Evolutionary conservation across 2,888 invertebrate genomes (phyloP), one percentile per base, ranked within the genome.

Genomic region (Mesoligia furuncula): DNA sequence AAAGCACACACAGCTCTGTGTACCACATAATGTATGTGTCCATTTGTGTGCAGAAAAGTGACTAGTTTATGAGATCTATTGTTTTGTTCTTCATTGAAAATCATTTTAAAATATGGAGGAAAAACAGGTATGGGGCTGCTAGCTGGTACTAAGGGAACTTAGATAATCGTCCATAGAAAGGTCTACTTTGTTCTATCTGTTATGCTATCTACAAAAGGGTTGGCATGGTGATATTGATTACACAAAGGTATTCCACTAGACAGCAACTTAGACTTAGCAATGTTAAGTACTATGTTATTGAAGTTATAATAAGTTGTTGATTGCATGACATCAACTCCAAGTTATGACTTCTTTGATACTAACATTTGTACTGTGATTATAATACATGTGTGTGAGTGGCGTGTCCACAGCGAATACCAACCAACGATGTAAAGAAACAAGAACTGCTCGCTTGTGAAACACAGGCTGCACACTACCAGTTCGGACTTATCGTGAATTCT

Each of bases 211-310:
- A 77, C 51, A 68, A 51, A 71, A 73, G 51, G 83, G 93, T 94
- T 91, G 93, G 83, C 93, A 94, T 95, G 92, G 92, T 88, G 90
- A 94, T 91, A 94, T 93, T 92, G 94, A 95, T 91, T 87, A 89
- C 79, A 83, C 85, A 82, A 73, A 73, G 62, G 73, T 69, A 27
- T 78, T 69, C 59, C 57, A 72, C 67, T 73, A 73, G 72, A 80
- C 77, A 70, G 31, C 64, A 78, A 81, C 72, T 66, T 72, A 15
- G 36, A 81, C 72, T 66, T 72, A 15, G 36, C 39, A 15, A 69
- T 69, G 31, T 51, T 31, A 69, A 39, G 20, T 42, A 42, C 42
- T 57, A 39, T 67, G 24, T 57, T 76, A 54, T 59, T 64, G 51
- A 61, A 74, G 59, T 31, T 80, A 27, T 69, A 62, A 6, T 36